A percentile compares a stretch with the other conserved stretches of the same genome.
phyloP scores from a whole-genome alignment of 2,797 vertebrate genomes.

The Tragelaphus oryx region DNA sequence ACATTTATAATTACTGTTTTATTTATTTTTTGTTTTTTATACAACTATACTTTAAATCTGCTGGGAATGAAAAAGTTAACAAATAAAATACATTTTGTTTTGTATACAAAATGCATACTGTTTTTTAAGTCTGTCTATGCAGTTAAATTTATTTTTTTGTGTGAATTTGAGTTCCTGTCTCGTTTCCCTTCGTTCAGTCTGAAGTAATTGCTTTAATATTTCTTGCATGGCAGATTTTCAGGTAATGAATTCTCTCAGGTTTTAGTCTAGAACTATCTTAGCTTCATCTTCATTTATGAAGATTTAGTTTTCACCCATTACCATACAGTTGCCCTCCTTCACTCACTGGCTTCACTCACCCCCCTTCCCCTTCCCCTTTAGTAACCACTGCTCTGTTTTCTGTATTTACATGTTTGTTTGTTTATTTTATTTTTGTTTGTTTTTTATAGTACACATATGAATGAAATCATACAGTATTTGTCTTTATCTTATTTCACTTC shows the following conservation, averaged over 20 bases:
- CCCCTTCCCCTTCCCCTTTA: not conserved
- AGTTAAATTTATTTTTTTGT: not conserved
- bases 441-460: not conserved
- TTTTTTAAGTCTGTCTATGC: not conserved
- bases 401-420: not conserved
- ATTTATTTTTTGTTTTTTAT: not conserved
- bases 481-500: not conserved
- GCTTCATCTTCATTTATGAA: not conserved
- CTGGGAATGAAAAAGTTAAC: not conserved
- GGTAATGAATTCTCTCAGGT: not conserved
- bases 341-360: not conserved
- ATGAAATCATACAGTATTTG: not conserved
- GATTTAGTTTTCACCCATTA: not conserved
- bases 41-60: not conserved
- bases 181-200: not conserved
- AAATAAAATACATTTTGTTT: not conserved
- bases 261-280: not conserved
- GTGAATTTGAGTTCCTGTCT: not conserved
- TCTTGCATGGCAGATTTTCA: not conserved
- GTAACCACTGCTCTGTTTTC: not conserved
- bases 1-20: not conserved
- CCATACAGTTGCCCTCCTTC: not conserved
- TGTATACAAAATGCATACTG: not conserved
- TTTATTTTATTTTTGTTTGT: not conserved
- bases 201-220: not conserved